Percentiles rank a stretch among this genome's conserved stretches.
These are phyloP conservation scores for Julus scandinavius DNA, from an alignment of 2,888 invertebrate genomes.

Conservation along the genomic window DNA sequence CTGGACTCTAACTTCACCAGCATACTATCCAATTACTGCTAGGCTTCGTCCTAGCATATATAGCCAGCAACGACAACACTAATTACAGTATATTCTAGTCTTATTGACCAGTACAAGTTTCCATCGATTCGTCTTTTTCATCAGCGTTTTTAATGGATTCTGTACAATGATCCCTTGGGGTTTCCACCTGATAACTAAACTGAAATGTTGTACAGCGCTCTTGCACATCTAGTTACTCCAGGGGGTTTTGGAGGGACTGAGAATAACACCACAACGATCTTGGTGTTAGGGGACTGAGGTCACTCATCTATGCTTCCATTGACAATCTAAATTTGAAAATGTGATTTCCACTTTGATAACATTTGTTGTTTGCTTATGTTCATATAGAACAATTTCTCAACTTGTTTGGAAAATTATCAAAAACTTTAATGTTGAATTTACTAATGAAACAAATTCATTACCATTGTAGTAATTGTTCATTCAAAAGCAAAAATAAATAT, in stretches of 20 bases:
- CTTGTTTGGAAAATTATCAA: too few relatives aligned
- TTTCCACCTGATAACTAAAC: neutral
- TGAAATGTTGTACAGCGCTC: neutral
- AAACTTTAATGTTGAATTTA: too few relatives aligned
- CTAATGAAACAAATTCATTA: too few relatives aligned
- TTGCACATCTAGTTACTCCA: neutral
- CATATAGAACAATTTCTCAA: too few relatives aligned
- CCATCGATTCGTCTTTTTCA: neutral
- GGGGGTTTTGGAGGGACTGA: neutral
- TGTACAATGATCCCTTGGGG: neutral
- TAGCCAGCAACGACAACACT: neutral
- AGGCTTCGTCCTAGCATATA: neutral
- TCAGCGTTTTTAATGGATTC: conserved; percentile 24
- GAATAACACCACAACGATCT: neutral
- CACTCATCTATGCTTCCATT: neutral
- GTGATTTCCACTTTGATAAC: too few relatives aligned
- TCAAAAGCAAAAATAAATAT: neutral
- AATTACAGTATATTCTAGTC: conserved; percentile 6
- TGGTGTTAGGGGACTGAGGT: neutral
- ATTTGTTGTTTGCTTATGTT: too few relatives aligned
- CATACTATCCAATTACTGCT: neutral
- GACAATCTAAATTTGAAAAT: too few relatives aligned
- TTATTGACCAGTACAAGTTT: neutral
- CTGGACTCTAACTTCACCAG: neutral
- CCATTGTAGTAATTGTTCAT: too few relatives aligned